Percentiles rank a stretch among this genome's conserved stretches.
Conservation (phyloP, 2,113 vertebrate species). For the Sakesphorus luctuosus region DNA sequence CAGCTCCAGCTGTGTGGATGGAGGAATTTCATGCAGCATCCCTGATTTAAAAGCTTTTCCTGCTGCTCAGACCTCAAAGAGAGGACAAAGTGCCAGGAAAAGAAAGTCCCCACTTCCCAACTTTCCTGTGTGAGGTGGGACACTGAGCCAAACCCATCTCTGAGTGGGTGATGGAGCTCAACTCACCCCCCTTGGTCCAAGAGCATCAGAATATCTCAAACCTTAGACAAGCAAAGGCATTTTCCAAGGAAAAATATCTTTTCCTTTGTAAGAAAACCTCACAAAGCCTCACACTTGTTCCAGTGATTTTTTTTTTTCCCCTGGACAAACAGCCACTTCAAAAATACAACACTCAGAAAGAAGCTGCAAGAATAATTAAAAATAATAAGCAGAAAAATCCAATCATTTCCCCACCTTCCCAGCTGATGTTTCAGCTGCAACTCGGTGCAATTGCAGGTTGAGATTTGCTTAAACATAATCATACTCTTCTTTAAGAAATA, state of each 20-base stretch:
- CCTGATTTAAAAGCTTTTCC: not conserved
- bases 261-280: not conserved
- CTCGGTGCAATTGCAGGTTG: constrained; percentile 1
- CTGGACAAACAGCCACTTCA: not conserved
- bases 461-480: constrained; percentile 32
- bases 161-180: accelerated
- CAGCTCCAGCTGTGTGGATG: accelerated
- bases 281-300: not conserved
- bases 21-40: not conserved
- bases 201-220: not conserved
- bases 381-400: constrained; percentile 60
- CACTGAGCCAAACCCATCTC: not conserved
- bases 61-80: not conserved
- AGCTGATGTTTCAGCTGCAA: constrained; percentile 6
- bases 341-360: not conserved
- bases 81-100: not conserved
- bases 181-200: not conserved
- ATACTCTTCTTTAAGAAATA: not conserved
- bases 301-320: not conserved
- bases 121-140: not conserved
- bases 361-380: constrained; percentile 46
- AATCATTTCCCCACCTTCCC: constrained; percentile 34
- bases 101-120: not conserved
- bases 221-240: accelerated
- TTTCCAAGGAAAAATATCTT: not conserved